Conservation (phyloP, 2,888 invertebrate genomes). For the Trachelus tabidus region DNA sequence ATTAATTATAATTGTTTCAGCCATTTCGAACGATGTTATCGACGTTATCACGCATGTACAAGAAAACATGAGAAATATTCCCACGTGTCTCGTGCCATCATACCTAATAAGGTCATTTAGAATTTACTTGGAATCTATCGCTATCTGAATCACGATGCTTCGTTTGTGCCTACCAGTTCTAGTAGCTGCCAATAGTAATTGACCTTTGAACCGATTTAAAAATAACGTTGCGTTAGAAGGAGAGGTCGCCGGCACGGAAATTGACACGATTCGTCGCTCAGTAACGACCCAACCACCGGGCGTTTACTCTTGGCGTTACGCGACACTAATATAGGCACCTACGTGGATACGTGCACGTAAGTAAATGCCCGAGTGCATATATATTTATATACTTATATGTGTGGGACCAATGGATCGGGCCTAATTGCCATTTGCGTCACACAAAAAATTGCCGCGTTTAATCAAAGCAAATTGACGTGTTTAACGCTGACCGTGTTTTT, state of each 20-base stretch:
- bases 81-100: background rate
- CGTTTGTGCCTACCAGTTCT: background rate
- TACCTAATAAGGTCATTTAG: background rate
- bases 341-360: background rate
- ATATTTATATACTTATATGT: background rate
- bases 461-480: background rate
- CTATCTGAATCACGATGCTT: background rate
- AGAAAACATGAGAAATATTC: background rate
- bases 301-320: background rate
- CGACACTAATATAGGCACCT: background rate
- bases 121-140: background rate
- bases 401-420: background rate
- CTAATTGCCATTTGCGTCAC: background rate
- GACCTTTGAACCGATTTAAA: conserved; percentile 17
- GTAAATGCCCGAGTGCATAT: background rate
- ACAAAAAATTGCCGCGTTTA: background rate
- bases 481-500: background rate
- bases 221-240: conserved; percentile 10
- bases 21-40: too few relatives aligned
- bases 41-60: too few relatives aligned
- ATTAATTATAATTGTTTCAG: too few relatives aligned
- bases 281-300: background rate
- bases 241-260: background rate
- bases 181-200: conserved; percentile 13
- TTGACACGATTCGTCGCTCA: background rate